Base-by-base conservation (phyloP, 1,140 invertebrate species). In the Aphis gossypii region DNA sequence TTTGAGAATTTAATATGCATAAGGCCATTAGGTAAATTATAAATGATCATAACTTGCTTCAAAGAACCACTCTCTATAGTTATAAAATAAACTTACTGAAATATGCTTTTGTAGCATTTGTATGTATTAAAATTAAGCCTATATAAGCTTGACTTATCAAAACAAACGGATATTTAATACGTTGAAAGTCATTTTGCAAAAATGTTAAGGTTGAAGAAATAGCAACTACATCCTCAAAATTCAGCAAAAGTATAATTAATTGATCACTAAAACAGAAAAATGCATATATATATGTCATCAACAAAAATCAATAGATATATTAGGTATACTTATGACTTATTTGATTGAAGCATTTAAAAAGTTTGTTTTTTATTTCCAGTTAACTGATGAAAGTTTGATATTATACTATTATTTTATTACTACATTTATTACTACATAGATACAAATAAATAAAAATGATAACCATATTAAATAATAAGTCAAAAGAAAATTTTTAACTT, bases 181-280 rank as follows among this genome's bases (percentile, higher is more conserved):
- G 38, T 46, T 90, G 89, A 90, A 90, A 90, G 14, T 68, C 56
- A 90, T 90, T 90, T 68, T 44, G 54, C 18, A 90, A 41, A 90
- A 90, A 68, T 41, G 60, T 20, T 44, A 56, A 38, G 38, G 54
- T 68, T 18, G 41, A 90, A 9, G 38, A 30, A 44, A 44, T 68
- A 44, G 46, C 51, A 54, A 54, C 38, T 30, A 68, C 0, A 60
- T 68, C 25, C 30, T 60, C 54, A 90, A n/a, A 90, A 25, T 90
- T 68, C 2, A 8, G 30, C 18, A 60, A 90, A 35, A 90, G 89
- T 18, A 68, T 60, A 30, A 90, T 68, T 90, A 90, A 90, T 68
- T 60, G 44, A 90, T 90, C 89, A 68, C 89, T 90, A 56, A 44
- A 90, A 90, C 30, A 60, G n/a, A 90, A 89, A 86, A 44, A n/a